Percentiles rank a stretch among this genome's conserved stretches.
These are phyloP conservation scores for Drosophila paramelanica DNA, from an alignment of 2,888 invertebrate species.

Conservation along the genomic window DNA sequence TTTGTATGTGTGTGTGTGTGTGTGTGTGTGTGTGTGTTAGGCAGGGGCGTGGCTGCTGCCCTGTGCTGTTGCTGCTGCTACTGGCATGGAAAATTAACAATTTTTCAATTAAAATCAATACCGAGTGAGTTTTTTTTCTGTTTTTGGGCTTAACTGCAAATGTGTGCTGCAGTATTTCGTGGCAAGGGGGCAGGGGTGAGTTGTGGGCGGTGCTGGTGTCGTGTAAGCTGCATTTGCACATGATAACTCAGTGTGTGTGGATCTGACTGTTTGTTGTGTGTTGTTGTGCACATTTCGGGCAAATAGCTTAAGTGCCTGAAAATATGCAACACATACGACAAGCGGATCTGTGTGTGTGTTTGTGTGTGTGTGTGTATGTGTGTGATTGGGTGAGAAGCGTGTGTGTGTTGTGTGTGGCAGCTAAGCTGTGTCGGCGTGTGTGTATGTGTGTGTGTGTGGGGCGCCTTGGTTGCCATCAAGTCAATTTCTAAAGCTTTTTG, in stretches of 20 bases:
- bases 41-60: slow-evolving; percentile 55
- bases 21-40: slow-evolving; percentile 14
- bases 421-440: slow-evolving; percentile 14
- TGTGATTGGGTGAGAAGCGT: slow-evolving; percentile 1
- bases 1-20: slow-evolving; percentile 8
- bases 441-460: slow-evolving; percentile 32
- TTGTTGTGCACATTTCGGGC: slow-evolving; percentile 71
- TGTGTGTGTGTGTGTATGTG: slow-evolving; percentile 2
- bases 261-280: slow-evolving; percentile 32
- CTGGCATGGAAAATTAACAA: slow-evolving; percentile 84
- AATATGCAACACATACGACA: slow-evolving; percentile 75
- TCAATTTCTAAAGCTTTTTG: slow-evolving; percentile 67
- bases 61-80: slow-evolving; percentile 46
- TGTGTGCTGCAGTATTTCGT: slow-evolving; percentile 18
- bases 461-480: slow-evolving; percentile 46
- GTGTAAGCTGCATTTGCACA: slow-evolving; percentile 57
- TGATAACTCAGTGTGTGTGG: slow-evolving; percentile 27
- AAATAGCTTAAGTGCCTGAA: slow-evolving; percentile 82
- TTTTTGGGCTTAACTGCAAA: slow-evolving; percentile 51
- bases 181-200: neutral
- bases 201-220: slow-evolving; percentile 8
- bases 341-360: slow-evolving; percentile 12
- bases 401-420: neutral
- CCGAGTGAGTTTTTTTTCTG: slow-evolving; percentile 51
- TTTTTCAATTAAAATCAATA: slow-evolving; percentile 85